These are phyloP conservation scores for Drosophila grimshawi DNA, from an alignment of 1,140 invertebrate species.

Conservation along the genomic window DNA sequence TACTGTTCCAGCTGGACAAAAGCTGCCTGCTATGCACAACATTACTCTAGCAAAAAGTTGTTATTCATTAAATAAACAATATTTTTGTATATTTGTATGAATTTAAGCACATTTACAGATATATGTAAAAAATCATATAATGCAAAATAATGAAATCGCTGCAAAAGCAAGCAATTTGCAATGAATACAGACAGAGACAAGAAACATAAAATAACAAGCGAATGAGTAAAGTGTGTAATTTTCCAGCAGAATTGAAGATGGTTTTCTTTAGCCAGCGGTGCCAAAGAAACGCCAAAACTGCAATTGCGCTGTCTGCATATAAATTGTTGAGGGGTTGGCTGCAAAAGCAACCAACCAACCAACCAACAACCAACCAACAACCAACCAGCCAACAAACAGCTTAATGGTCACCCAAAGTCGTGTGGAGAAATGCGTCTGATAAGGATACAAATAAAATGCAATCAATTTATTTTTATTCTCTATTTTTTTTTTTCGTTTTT, in stretches of 20 bases:
- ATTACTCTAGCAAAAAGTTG: neutral
- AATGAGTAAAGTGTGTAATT: slow-evolving; percentile 26
- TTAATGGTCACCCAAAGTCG: slow-evolving; percentile 2
- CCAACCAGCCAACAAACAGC: neutral
- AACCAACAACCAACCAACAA: neutral
- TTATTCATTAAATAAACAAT: no score
- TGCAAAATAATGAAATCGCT: no score
- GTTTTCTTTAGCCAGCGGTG: neutral
- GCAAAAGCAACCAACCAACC: neutral
- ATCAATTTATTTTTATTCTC: slow-evolving; percentile 16
- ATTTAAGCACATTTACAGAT: no score
- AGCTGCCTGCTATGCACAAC: neutral
- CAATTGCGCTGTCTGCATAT: slow-evolving; percentile 37
- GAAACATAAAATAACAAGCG: neutral
- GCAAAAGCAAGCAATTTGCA: slow-evolving; percentile 6
- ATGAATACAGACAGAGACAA: slow-evolving; percentile 7
- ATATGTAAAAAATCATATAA: no score
- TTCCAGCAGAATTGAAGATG: slow-evolving; percentile 13
- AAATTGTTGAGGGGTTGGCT: slow-evolving; percentile 15
- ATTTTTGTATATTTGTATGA: no score
- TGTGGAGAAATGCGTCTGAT: slow-evolving; percentile 17
- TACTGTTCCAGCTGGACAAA: neutral
- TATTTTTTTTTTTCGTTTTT: slow-evolving; percentile 1
- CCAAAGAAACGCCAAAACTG: slow-evolving; percentile 12
- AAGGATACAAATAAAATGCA: slow-evolving; percentile 36